Base-by-base conservation (phyloP, 2,113 vertebrate genomes). In the Micromys minutus region DNA sequence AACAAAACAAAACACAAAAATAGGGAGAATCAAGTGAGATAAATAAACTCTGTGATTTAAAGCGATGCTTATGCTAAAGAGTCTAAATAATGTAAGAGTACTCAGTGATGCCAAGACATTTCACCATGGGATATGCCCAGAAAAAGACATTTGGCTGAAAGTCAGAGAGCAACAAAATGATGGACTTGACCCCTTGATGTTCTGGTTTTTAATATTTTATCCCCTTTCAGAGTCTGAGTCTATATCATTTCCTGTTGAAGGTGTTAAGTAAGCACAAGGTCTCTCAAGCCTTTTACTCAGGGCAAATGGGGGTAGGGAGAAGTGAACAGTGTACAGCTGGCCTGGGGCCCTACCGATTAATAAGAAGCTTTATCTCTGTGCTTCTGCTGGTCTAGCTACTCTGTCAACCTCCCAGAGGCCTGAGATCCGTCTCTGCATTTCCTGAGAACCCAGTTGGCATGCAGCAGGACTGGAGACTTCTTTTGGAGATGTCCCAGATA, bases 161-260 rank as follows among this genome's bases (percentile, higher is more conserved):
- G 11, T n/a, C 55, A 87, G 55, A 92, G 21, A 90, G 13, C n/a
- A 87, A 26, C 9, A 92, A 9, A 86, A 84, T 21, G 47, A 55
- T 17, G 13, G 15, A 31, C 13, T 90, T 72, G 50, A 57, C 16
- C 29, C 59, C 21, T 42, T 63, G 24, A 50, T 61, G 74, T 7
- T 47, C 57, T 88, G 57, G 72, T 85, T 91, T 89, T 91, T 89
- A 31, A 52, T 39, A 75, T 94, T 71, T 65, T 24, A 47, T 55
- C 65, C 1, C 31, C 29, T 86, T 39, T 26, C 52, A 89, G 88
- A 93, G 7, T 26, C 55, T 52, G 12, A 36, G 47, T 71, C 45
- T 89, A 2, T 71, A 63, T 47, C 13, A 17, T 39, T 86, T 80
- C 39, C 61, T 19, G 29, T 74, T 61, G 92, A 55, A 67, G 12